phyloP scores from a whole-genome alignment of 2,888 invertebrate genomes.

The Ypsolopha scabrella region DNA sequence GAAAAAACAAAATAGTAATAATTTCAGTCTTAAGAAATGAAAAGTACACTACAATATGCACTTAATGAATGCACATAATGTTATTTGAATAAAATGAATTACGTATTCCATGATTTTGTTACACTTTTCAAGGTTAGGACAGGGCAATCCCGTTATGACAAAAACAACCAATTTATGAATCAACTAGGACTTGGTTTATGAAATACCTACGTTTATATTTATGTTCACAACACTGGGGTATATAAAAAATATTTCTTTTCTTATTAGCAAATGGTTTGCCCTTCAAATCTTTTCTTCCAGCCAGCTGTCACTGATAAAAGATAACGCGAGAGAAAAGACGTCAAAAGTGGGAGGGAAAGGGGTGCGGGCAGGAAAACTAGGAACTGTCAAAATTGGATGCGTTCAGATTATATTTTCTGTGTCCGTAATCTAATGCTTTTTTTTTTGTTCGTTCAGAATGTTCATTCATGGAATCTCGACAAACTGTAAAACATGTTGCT shows the following conservation, averaged over 20 bases:
- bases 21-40: too few species aligned
- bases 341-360: background rate
- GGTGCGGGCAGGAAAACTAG: background rate
- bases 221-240: too few species aligned
- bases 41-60: too few species aligned
- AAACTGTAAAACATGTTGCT: too few species aligned
- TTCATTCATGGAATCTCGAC: too few species aligned
- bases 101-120: slow-evolving; percentile 15
- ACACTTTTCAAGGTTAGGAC: slow-evolving; percentile 36
- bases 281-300: slow-evolving; percentile 3
- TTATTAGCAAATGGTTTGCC: background rate
- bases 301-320: slow-evolving; percentile 5
- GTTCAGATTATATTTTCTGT: background rate
- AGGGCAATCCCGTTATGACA: slow-evolving; percentile 10
- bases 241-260: too few species aligned
- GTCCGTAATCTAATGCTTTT: background rate
- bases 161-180: background rate
- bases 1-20: too few species aligned
- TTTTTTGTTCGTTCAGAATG: too few species aligned
- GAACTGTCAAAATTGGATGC: background rate
- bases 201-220: background rate
- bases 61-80: background rate
- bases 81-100: slow-evolving; percentile 13
- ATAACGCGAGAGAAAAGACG: background rate
- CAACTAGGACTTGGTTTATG: background rate